These are phyloP conservation scores for Congeria kusceri DNA, from an alignment of 2,888 invertebrate genomes.

Conservation along the genomic window DNA sequence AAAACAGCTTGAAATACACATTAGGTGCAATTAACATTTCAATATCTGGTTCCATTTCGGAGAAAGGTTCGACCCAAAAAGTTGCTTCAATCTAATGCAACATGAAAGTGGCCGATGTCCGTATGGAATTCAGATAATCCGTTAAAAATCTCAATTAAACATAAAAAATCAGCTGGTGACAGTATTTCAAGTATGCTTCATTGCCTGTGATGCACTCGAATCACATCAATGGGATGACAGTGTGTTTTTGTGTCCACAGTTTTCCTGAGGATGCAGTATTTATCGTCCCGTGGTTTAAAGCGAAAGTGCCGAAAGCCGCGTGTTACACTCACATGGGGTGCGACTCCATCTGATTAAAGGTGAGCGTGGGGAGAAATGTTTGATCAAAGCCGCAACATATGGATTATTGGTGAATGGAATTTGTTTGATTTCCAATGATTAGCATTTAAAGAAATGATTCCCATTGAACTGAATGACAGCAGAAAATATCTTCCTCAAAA, in stretches of 20 bases:
- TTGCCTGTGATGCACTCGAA: background rate
- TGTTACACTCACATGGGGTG: too few relatives aligned
- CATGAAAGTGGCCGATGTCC: constrained; percentile 25
- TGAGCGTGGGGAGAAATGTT: constrained; percentile 23
- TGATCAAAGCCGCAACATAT: constrained; percentile 46
- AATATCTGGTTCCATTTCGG: constrained; percentile 3
- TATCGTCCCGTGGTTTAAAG: background rate
- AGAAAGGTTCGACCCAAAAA: background rate
- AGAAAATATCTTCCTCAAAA: constrained; percentile 10
- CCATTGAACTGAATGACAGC: constrained; percentile 27
- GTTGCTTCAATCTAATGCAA: background rate
- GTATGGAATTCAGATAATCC: constrained; percentile 27
- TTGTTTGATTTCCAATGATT: constrained; percentile 35
- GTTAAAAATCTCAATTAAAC: constrained; percentile 41
- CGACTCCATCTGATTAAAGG: background rate
- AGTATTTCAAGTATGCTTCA: background rate
- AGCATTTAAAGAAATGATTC: constrained; percentile 24
- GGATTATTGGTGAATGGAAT: constrained; percentile 36
- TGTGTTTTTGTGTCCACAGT: constrained; percentile 23
- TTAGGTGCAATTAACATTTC: background rate
- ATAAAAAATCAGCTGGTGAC: constrained; percentile 36
- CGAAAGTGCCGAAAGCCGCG: too few relatives aligned
- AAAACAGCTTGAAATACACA: constrained; percentile 22
- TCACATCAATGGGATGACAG: constrained; percentile 25
- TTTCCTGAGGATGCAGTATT: background rate